Conservation (phyloP, 2,113 vertebrate genomes). For the Rhineura floridana region DNA sequence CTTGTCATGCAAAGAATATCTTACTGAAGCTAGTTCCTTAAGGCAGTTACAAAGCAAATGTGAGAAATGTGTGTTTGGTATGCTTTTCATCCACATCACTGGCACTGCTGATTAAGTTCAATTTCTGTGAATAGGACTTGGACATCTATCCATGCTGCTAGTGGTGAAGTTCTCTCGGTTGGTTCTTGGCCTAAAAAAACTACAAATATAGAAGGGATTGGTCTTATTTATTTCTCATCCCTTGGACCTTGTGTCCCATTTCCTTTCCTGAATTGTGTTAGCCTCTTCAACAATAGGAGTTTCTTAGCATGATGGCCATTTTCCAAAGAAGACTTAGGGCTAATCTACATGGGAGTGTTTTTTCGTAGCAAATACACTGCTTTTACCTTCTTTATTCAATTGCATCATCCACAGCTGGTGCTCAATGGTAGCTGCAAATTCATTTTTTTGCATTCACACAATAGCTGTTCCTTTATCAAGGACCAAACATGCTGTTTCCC, state of each 20-base stretch:
- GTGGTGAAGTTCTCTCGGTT: neutral
- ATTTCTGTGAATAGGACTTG: neutral
- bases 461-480: too few species aligned
- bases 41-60: neutral
- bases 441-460: too few species aligned
- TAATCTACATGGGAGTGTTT: too few species aligned
- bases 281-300: rapidly evolving
- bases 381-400: too few species aligned
- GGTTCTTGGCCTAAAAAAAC: neutral
- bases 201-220: neutral
- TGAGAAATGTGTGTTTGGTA: neutral
- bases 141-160: neutral
- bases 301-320: rapidly evolving
- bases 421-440: too few species aligned
- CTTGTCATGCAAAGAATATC: neutral
- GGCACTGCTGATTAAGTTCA: neutral
- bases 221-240: neutral
- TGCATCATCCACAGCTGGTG: too few species aligned
- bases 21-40: neutral
- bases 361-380: too few species aligned
- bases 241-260: rapidly evolving
- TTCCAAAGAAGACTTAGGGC: neutral
- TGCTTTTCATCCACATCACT: neutral
- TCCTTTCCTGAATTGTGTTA: too few species aligned
- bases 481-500: too few species aligned